phyloP scores from a whole-genome alignment of 2,888 invertebrate species.

The Carterocephalus palaemon region DNA sequence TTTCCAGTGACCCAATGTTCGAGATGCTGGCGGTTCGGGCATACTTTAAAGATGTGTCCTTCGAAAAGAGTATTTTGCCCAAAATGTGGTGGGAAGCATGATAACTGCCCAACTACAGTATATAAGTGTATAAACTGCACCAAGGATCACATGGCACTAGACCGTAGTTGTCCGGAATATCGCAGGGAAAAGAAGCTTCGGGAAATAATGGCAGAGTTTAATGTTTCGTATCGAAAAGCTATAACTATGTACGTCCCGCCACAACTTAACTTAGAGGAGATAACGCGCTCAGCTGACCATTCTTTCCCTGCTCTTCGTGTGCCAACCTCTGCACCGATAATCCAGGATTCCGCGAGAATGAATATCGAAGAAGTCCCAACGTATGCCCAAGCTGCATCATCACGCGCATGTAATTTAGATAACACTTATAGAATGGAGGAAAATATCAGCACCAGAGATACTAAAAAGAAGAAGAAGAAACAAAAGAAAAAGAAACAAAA shows the following conservation, averaged over 20 bases:
- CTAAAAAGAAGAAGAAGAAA: not conserved
- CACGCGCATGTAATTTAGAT: not conserved
- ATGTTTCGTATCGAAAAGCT: slow-evolving; percentile 28
- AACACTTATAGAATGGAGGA: not conserved
- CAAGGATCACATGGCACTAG: slow-evolving; percentile 24
- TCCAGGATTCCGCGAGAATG: not conserved
- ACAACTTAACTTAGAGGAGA: not conserved
- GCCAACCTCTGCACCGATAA: not conserved
- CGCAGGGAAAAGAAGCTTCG: slow-evolving; percentile 26
- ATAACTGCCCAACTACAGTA: slow-evolving; percentile 10
- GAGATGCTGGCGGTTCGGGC: too few species aligned
- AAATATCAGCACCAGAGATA: not conserved
- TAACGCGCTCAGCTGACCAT: not conserved
- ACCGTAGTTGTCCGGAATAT: slow-evolving; percentile 25
- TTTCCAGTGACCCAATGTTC: slow-evolving; percentile 4
- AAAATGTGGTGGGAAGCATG: slow-evolving; percentile 18
- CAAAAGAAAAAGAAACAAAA: too few species aligned
- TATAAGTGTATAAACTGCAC: slow-evolving; percentile 27
- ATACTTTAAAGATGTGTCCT: slow-evolving; percentile 9
- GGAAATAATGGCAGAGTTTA: slow-evolving; percentile 27
- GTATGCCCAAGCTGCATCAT: not conserved
- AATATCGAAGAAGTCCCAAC: not conserved
- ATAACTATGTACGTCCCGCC: slow-evolving; percentile 29
- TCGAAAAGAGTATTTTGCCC: slow-evolving; percentile 13
- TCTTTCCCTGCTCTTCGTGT: not conserved